Evolutionary conservation across 1,140 invertebrate genomes (phyloP).

Genomic region (Solenopsis invicta): DNA sequence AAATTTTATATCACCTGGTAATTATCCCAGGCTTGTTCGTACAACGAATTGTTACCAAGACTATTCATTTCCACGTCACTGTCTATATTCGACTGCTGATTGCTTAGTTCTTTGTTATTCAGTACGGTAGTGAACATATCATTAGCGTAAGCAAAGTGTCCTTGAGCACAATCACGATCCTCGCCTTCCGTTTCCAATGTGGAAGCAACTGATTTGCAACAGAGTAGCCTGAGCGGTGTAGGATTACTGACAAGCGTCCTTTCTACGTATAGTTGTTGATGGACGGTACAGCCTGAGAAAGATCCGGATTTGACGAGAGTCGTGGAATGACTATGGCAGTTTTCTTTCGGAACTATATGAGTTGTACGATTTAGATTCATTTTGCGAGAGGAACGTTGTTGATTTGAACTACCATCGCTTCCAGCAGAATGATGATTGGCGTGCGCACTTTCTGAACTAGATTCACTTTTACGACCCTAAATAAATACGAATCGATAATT

Average conservation of each 20-base stretch:
- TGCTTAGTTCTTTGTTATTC: slow-evolving; percentile 78
- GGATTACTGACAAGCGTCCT: slow-evolving; percentile 89
- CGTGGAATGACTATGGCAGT: slow-evolving; percentile 76
- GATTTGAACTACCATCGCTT: slow-evolving; percentile 83
- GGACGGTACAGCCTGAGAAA: slow-evolving; percentile 89
- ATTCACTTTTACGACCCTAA: slow-evolving; percentile 88
- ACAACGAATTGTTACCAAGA: slow-evolving; percentile 91
- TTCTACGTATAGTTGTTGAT: slow-evolving; percentile 87
- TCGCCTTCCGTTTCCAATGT: slow-evolving; percentile 86
- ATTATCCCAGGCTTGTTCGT: slow-evolving; percentile 95
- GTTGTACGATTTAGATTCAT: slow-evolving; percentile 74
- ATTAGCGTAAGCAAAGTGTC: slow-evolving; percentile 73
- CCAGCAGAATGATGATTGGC: slow-evolving; percentile 79
- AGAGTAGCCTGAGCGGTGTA: slow-evolving; percentile 82
- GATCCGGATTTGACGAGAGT: slow-evolving; percentile 90
- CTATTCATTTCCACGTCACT: slow-evolving; percentile 86
- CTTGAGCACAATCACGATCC: slow-evolving; percentile 72
- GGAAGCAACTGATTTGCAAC: slow-evolving; percentile 78
- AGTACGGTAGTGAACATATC: slow-evolving; percentile 79
- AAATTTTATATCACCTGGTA: slow-evolving; percentile 89
- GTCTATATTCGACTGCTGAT: slow-evolving; percentile 79
- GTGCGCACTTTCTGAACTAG: slow-evolving; percentile 87
- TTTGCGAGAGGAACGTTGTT: slow-evolving; percentile 80
- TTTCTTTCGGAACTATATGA: slow-evolving; percentile 72
- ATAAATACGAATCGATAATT: not conserved